Evolutionary conservation across 1,140 invertebrate species (phyloP).

Genomic region (Leptinotarsa defecta): DNA sequence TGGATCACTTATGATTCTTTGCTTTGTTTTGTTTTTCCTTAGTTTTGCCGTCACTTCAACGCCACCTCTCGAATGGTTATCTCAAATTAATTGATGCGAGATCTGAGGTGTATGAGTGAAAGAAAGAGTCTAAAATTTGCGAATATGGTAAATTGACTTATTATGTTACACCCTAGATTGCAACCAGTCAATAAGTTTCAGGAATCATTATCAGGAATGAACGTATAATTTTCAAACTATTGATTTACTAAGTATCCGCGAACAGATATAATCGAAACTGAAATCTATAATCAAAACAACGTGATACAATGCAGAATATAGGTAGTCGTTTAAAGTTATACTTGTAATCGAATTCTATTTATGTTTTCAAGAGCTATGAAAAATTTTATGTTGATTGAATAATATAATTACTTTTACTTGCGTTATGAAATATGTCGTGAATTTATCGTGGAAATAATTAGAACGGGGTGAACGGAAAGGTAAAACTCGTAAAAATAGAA

Average conservation of each 20-base stretch:
- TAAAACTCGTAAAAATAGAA: neutral
- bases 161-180: neutral
- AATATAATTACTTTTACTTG: conserved; percentile 2
- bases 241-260: neutral
- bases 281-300: conserved; percentile 1
- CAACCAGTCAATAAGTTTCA: neutral
- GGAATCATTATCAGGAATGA: neutral
- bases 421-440: conserved; percentile 5
- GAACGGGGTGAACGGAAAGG: neutral
- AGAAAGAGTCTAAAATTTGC: too few species aligned
- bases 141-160: too few species aligned
- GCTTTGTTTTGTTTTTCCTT: too few species aligned
- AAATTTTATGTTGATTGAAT: conserved; percentile 6
- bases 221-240: neutral
- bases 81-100: too few species aligned
- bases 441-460: neutral
- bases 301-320: neutral
- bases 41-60: too few species aligned
- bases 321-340: neutral
- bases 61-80: too few species aligned
- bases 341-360: neutral
- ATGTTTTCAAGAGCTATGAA: neutral
- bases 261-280: neutral
- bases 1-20: too few species aligned
- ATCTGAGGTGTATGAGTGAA: too few species aligned